Evolutionary conservation across 2,888 invertebrate genomes (phyloP), one percentile per base, ranked within the genome.

Genomic region (Heteromurus nitidus): DNA sequence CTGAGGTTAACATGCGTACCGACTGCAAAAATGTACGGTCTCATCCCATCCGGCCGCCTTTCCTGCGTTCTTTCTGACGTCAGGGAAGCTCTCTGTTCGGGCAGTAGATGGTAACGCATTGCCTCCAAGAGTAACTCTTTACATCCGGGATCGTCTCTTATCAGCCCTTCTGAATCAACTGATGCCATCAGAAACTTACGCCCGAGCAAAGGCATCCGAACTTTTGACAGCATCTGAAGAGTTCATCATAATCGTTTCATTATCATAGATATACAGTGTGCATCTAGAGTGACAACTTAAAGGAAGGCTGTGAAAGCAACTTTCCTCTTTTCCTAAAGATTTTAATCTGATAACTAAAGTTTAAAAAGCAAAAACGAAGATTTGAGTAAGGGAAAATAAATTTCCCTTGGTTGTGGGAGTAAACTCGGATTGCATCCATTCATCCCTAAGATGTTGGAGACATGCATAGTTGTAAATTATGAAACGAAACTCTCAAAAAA

Each of bases 61-160:
- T 93, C 92, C 86, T 91, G 90, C 0, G 93, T 93, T 70, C 93
- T 89, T 65, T 92, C 91, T 7, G 92, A 92, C 18, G 91, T 90
- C 88, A 93, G 90, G 13, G 92, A 90, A 82, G 92, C 92, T 84
- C 93, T 89, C 88, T 93, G 91, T 88, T 93, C 93, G 0, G 93
- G 93, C 69, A 93, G 90, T 76, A 93, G 88, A 88, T 93, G 93
- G 88, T 93, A 93, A 85, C 93, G 91, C 93, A 93, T 93, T 2
- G 93, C 93, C 89, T 93, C 93, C 79, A 93, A 88, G 42, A 93
- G 89, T 13, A 93, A 89, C 86, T 93, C 93, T 86, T 92, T 91
- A 87, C 93, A 93, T 85, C 92, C 92, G 11, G 91, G 89, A 85
- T 92, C 92, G 72, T 92, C 92, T n/a, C 92, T 89, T 64, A 94